Evolutionary conservation across 2,888 invertebrate genomes (phyloP).

Genomic region (Drosophila vallismaia): DNA sequence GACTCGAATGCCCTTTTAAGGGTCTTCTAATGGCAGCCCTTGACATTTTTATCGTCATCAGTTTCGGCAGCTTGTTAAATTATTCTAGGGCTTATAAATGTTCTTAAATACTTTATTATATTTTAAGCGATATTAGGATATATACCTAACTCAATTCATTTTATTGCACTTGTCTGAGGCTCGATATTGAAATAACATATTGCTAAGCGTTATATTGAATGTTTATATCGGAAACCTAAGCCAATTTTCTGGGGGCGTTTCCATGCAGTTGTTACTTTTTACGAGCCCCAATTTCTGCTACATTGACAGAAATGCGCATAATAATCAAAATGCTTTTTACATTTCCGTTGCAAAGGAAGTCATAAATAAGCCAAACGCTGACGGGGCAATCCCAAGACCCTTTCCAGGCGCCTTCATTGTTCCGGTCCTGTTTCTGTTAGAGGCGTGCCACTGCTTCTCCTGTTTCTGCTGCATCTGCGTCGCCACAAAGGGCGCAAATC

Average conservation of each 20-base stretch:
- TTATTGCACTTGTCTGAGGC: neutral
- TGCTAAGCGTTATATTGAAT: neutral
- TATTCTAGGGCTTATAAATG: neutral
- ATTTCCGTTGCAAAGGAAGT: slow-evolving; percentile 68
- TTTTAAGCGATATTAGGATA: neutral
- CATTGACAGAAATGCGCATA: slow-evolving; percentile 70
- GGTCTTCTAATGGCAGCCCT: slow-evolving; percentile 43
- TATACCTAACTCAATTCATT: neutral
- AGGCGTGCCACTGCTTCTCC: slow-evolving; percentile 47
- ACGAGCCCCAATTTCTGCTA: slow-evolving; percentile 72
- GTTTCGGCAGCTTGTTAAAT: slow-evolving; percentile 27
- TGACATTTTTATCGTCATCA: slow-evolving; percentile 48
- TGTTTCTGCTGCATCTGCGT: slow-evolving; percentile 66
- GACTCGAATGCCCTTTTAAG: slow-evolving; percentile 29
- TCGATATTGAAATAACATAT: slow-evolving; percentile 20
- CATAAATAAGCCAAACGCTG: slow-evolving; percentile 73
- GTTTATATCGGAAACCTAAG: neutral
- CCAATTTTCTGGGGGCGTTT: slow-evolving; percentile 47
- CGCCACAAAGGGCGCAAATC: slow-evolving; percentile 68
- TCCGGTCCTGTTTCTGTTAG: slow-evolving; percentile 38
- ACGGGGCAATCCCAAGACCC: slow-evolving; percentile 63
- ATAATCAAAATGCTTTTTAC: slow-evolving; percentile 62
- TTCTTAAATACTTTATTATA: neutral
- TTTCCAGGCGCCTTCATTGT: slow-evolving; percentile 48
- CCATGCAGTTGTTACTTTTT: slow-evolving; percentile 64